Conservation (phyloP, 2,113 vertebrate genomes). For the Dipodomys stephensi region DNA sequence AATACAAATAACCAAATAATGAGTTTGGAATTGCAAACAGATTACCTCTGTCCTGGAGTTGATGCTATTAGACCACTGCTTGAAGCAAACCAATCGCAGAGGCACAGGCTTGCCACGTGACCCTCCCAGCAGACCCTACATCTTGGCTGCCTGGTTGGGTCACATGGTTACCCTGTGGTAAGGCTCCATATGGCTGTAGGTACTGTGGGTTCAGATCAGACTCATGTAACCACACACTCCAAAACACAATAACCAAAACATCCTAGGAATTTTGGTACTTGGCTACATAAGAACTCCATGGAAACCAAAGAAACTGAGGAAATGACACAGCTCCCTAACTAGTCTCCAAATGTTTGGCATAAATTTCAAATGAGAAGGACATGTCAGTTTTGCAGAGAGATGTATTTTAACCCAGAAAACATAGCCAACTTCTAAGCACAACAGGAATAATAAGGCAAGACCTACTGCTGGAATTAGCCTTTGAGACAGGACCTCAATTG, state of each 20-base stretch:
- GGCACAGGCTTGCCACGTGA: background rate
- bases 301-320: background rate
- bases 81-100: background rate
- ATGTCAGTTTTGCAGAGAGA: background rate
- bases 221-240: background rate
- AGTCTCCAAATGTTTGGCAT: accelerated
- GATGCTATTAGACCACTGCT: conserved; percentile 41
- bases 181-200: conserved; percentile 16
- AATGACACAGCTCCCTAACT: background rate
- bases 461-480: background rate
- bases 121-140: conserved; percentile 39
- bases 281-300: background rate
- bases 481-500: background rate
- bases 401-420: conserved; percentile 26
- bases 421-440: background rate
- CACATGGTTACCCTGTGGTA: background rate
- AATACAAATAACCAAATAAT: conserved; percentile 82
- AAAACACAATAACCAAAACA: conserved; percentile 40
- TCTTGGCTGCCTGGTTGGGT: background rate
- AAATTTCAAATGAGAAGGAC: background rate
- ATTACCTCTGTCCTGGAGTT: conserved; percentile 64
- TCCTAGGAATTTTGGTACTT: conserved; percentile 17
- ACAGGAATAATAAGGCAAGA: background rate
- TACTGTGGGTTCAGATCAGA: background rate
- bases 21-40: conserved; percentile 72